phyloP scores from a whole-genome alignment of 2,888 invertebrate genomes.

The Falcaria lacertinaria region DNA sequence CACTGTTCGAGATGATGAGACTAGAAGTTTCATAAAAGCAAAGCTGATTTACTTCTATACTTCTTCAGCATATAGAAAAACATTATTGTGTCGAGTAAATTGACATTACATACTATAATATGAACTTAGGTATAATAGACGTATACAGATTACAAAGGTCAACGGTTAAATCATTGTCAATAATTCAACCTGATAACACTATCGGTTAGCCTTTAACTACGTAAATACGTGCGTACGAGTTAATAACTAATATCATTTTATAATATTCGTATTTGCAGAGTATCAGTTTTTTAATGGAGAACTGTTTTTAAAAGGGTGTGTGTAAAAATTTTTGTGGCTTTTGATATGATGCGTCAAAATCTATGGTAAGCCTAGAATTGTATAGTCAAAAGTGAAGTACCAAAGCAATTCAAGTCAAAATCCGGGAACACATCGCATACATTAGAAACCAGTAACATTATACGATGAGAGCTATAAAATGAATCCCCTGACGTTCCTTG shows the following conservation, averaged over 20 bases:
- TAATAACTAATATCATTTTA: too few relatives aligned
- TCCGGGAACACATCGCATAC: conserved; percentile 19
- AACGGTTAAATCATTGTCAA: conserved; percentile 46
- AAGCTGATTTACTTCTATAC: too few relatives aligned
- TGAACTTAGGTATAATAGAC: conserved; percentile 1
- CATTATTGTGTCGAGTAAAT: neutral
- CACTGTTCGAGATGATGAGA: too few relatives aligned
- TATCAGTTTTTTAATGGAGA: too few relatives aligned
- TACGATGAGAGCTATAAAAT: conserved; percentile 60
- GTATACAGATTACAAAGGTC: conserved; percentile 36
- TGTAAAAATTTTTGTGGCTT: too few relatives aligned
- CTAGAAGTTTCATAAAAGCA: too few relatives aligned
- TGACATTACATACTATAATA: neutral
- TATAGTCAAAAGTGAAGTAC: too few relatives aligned
- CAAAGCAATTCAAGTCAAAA: neutral
- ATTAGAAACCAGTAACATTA: conserved; percentile 49
- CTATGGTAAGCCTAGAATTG: too few relatives aligned
- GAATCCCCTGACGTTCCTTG: conserved; percentile 57
- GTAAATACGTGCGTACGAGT: conserved; percentile 1
- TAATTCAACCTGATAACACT: conserved; percentile 34
- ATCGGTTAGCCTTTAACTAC: conserved; percentile 26
- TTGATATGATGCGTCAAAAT: too few relatives aligned
- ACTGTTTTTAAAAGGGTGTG: too few relatives aligned
- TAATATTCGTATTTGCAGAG: too few relatives aligned
- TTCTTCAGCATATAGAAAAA: too few relatives aligned